Conservation (phyloP, 2,888 invertebrate genomes). For the Chaetogeoica ovagalla region DNA sequence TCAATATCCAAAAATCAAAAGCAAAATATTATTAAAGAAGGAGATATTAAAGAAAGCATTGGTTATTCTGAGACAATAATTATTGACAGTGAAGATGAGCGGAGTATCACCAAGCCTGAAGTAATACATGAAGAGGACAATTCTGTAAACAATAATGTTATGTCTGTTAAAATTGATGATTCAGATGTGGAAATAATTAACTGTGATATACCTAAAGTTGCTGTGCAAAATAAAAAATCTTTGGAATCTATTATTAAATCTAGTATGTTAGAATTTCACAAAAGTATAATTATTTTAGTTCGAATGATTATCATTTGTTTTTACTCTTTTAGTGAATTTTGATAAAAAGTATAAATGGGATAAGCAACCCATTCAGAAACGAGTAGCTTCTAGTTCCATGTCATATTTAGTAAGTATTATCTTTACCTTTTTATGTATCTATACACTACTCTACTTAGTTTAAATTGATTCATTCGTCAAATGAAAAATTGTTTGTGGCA, state of each 20-base stretch:
- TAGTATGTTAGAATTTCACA: slow-evolving; percentile 5
- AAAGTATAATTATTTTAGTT: background rate
- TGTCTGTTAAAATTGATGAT: slow-evolving; percentile 27
- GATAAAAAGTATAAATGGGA: slow-evolving; percentile 16
- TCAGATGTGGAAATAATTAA: slow-evolving; percentile 42
- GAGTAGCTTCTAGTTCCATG: background rate
- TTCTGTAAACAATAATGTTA: background rate
- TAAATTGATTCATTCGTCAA: too few relatives aligned
- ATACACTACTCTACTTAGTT: too few relatives aligned
- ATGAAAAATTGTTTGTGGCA: too few relatives aligned
- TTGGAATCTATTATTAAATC: slow-evolving; percentile 20
- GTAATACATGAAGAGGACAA: background rate
- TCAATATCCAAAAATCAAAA: background rate
- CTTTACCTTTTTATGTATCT: too few relatives aligned
- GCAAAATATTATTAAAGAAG: background rate
- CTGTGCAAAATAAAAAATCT: slow-evolving; percentile 5
- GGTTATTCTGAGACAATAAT: background rate
- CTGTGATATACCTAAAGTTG: background rate
- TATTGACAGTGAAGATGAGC: background rate
- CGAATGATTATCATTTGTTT: slow-evolving; percentile 10
- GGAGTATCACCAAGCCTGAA: slow-evolving; percentile 1
- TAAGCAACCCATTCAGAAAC: background rate
- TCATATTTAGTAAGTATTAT: slow-evolving; percentile 3
- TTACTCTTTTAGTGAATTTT: slow-evolving; percentile 32
- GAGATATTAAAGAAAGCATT: background rate